Base-by-base conservation (phyloP, 2,888 invertebrate genomes). In the Apamea sordens region DNA sequence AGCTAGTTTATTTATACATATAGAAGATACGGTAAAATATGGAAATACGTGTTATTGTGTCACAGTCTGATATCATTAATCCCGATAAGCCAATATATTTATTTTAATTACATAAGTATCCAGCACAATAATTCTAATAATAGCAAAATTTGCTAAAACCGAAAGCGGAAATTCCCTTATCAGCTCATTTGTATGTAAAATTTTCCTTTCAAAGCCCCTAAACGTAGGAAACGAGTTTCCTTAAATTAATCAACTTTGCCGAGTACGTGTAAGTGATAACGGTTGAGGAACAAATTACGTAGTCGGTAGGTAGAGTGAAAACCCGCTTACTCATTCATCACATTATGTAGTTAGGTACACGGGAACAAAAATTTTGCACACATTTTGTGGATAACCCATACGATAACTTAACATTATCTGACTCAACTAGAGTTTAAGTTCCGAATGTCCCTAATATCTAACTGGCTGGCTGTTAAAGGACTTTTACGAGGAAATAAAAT, bases 211-310 rank as follows among this genome's bases (percentile, higher is more conserved):
- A 77, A 77, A 80, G 80, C 65, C n/a, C 47, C 69, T 64, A 73
- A 87, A 64, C 61, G 73, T 74, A 77, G 56, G 74, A 83, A 85
- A 87, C 76, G 84, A 77, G 80, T 85, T 76, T 75, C 77, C 77
- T 75, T 8, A 75, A 81, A 88, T 88, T 88, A 87, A 86, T 86
- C 76, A 86, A 86, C 82, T 84, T 82, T 77, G 44, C 69, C 3
- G 59, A 87, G 77, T 76, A 71, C 75, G 71, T 78, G 73, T 79
- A 82, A 82, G 64, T 85, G 86, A 82, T 88, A 88, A 88, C 74
- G 77, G 85, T 71, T 73, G 41, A 74, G 61, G 74, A 79, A 76
- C 77, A 78, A 85, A 88, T 88, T 85, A 70, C 71, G 64, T 67
- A 65, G 74, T 63, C 73, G 70, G 71, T 80, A 70, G 63, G 73